These are phyloP conservation scores for Drepanosiphum platanoidis DNA, from an alignment of 2,888 invertebrate genomes.

Conservation along the genomic window DNA sequence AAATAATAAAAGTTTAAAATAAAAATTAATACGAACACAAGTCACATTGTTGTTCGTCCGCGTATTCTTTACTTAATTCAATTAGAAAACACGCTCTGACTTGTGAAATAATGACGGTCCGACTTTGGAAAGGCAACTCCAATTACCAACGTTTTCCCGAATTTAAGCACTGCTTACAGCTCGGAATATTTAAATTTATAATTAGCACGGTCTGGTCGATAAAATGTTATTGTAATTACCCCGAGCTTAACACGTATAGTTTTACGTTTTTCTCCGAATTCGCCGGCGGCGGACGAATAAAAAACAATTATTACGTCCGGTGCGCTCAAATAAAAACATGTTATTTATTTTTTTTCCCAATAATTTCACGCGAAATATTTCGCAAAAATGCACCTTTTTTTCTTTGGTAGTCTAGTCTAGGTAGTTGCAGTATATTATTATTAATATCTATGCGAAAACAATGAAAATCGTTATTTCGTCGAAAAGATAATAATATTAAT, in stretches of 20 bases:
- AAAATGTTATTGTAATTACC: neutral
- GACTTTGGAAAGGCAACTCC: neutral
- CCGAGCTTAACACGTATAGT: neutral
- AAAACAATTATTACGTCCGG: too few species aligned
- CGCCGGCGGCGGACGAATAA: too few species aligned
- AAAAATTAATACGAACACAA: neutral
- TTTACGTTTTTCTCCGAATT: neutral
- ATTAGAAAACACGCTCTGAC: neutral
- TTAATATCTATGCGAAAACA: too few species aligned
- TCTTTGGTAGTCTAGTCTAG: too few species aligned
- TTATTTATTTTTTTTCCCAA: neutral
- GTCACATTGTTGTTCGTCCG: neutral
- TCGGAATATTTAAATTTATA: neutral
- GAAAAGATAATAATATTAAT: too few species aligned
- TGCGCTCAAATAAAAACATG: neutral
- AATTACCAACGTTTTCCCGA: neutral
- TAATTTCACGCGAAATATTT: neutral
- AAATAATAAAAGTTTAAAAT: too few species aligned
- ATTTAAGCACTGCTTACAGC: neutral
- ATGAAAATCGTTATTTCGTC: too few species aligned
- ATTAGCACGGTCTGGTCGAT: neutral
- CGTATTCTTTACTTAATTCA: neutral
- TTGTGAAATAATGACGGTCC: neutral
- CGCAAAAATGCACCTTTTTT: too few species aligned
- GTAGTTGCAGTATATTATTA: too few species aligned